Evolutionary conservation across 2,113 vertebrate genomes (phyloP).

Genomic region (Rafetus swinhoei): DNA sequence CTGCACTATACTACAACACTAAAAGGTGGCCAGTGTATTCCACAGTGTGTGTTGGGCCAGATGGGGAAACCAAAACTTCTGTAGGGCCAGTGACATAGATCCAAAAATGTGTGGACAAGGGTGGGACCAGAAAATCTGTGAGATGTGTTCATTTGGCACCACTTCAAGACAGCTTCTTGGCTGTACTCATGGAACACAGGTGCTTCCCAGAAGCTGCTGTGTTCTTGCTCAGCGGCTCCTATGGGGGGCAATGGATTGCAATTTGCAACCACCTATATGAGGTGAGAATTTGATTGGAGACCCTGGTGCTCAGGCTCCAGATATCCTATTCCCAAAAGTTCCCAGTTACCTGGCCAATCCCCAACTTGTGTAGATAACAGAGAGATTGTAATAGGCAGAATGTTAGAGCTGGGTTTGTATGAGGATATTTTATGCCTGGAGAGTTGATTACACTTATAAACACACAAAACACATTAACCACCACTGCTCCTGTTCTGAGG

Average conservation of each 20-base stretch:
- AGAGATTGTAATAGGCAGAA: background rate
- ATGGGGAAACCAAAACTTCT: background rate
- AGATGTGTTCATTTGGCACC: constrained; percentile 39
- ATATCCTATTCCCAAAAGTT: background rate
- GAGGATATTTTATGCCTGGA: background rate
- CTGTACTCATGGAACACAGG: background rate
- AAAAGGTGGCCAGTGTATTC: background rate
- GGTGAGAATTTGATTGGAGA: constrained; percentile 62
- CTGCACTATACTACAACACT: accelerated
- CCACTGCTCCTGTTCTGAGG: background rate
- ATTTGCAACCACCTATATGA: constrained; percentile 59
- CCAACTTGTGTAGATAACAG: background rate
- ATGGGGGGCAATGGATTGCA: constrained; percentile 31
- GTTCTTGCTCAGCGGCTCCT: background rate
- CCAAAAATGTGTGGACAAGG: background rate
- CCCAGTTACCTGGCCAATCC: constrained; percentile 19
- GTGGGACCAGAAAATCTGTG: background rate
- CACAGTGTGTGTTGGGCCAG: background rate
- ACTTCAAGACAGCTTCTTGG: background rate
- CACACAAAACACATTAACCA: background rate
- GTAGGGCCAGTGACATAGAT: background rate
- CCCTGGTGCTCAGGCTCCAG: constrained; percentile 35
- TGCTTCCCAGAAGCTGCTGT: background rate
- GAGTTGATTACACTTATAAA: background rate
- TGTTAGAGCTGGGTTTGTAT: background rate